Evolutionary conservation across 2,888 invertebrate species (phyloP).

Genomic region (Eilema griseolum): DNA sequence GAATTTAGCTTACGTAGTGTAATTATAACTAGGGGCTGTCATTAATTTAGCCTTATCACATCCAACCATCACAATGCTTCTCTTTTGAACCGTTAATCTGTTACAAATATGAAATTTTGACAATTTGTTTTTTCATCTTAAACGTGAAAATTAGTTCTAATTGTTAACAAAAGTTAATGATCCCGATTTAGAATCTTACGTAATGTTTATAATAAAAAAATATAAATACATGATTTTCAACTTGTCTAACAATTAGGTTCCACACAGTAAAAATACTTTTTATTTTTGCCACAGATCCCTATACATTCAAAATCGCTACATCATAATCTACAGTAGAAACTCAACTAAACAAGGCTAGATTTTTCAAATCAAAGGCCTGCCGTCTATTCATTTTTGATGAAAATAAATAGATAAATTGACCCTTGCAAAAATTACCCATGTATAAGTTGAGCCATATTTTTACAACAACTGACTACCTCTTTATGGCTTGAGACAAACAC

Average conservation of each 20-base stretch:
- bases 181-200: neutral
- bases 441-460: neutral
- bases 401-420: neutral
- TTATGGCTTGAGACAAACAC: constrained; percentile 21
- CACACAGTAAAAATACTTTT: neutral
- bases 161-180: neutral
- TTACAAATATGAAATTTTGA: constrained; percentile 7
- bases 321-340: neutral
- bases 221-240: neutral
- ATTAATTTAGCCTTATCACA: constrained; percentile 76
- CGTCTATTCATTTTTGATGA: neutral
- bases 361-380: neutral
- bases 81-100: constrained; percentile 54
- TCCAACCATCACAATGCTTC: constrained; percentile 75
- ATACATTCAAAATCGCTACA: neutral
- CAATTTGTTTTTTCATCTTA: neutral
- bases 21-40: constrained; percentile 63
- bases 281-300: neutral
- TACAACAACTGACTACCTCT: constrained; percentile 11
- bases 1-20: constrained; percentile 74
- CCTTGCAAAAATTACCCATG: neutral
- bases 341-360: neutral
- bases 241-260: neutral
- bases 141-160: neutral
- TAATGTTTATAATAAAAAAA: neutral